Evolutionary conservation across 2,797 vertebrate genomes (phyloP).

Genomic region (Halcyon leucocephala): DNA sequence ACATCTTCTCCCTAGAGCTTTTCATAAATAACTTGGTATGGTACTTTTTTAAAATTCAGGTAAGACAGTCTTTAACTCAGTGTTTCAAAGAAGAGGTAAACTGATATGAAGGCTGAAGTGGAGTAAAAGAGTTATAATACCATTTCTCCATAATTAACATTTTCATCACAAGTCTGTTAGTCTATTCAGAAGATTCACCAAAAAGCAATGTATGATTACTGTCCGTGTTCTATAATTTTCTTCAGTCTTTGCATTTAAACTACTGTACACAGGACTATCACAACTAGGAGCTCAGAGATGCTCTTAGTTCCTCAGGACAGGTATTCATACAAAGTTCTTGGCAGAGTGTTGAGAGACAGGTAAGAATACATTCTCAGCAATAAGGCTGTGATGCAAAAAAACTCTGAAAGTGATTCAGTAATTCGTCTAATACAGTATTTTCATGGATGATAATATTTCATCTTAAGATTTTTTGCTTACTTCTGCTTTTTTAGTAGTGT

Average conservation of each 20-base stretch:
- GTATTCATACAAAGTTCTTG: not conserved
- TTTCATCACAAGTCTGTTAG: not conserved
- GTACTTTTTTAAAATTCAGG: not conserved
- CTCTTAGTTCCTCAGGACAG: not conserved
- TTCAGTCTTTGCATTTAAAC: not conserved
- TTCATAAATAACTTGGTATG: not conserved
- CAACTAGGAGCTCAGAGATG: not conserved
- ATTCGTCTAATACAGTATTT: not conserved
- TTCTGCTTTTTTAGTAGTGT: not conserved
- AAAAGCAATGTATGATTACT: accelerated
- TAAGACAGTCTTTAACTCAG: not conserved
- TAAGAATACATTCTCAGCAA: not conserved
- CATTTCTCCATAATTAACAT: not conserved
- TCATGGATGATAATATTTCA: not conserved
- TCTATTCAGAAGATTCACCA: not conserved
- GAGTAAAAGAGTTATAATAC: not conserved
- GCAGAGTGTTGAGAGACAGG: not conserved
- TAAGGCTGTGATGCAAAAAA: not conserved
- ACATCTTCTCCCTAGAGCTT: not conserved
- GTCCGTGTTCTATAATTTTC: not conserved
- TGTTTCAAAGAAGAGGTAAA: not conserved
- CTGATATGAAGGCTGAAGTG: not conserved
- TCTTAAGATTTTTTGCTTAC: not conserved
- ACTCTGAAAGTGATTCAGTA: not conserved
- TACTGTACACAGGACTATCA: accelerated